Conservation (phyloP, 2,113 vertebrate genomes). For the Nesospiza acunhae region DNA sequence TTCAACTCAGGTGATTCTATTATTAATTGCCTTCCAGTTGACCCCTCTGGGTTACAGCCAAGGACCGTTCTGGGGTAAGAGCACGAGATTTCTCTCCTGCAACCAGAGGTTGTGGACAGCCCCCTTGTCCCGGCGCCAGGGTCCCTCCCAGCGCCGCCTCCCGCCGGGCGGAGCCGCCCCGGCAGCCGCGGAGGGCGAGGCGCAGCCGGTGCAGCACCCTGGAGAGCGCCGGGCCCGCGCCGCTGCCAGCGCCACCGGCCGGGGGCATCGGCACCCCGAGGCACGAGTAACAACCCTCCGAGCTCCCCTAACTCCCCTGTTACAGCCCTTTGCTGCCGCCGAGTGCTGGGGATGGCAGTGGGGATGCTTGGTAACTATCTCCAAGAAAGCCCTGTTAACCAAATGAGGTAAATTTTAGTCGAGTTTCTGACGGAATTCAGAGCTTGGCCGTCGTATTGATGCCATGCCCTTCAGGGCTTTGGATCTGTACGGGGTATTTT, state of each 20-base stretch:
- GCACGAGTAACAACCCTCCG: rapidly evolving
- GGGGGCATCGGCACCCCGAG: rapidly evolving
- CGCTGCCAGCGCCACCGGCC: rapidly evolving
- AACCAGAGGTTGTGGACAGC: rapidly evolving
- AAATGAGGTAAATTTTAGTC: background rate
- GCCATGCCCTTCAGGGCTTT: background rate
- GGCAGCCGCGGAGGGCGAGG: rapidly evolving
- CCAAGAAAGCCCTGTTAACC: background rate
- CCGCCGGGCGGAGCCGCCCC: too few relatives aligned
- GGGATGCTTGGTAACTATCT: background rate
- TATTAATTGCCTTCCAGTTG: background rate
- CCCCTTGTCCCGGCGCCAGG: rapidly evolving
- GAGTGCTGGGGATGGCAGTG: background rate
- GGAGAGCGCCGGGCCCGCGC: background rate
- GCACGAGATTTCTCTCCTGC: background rate
- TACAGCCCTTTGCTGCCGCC: background rate
- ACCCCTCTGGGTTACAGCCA: background rate
- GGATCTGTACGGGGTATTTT: background rate
- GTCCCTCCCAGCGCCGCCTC: rapidly evolving
- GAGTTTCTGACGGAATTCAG: background rate
- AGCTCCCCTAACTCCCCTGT: rapidly evolving
- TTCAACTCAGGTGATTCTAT: background rate
- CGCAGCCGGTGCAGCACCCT: background rate
- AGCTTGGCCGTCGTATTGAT: background rate
- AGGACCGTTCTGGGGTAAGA: rapidly evolving